Evolutionary conservation across 1,140 invertebrate genomes (phyloP), one percentile per base, ranked within the genome.

Genomic region (Vanessa atalanta): DNA sequence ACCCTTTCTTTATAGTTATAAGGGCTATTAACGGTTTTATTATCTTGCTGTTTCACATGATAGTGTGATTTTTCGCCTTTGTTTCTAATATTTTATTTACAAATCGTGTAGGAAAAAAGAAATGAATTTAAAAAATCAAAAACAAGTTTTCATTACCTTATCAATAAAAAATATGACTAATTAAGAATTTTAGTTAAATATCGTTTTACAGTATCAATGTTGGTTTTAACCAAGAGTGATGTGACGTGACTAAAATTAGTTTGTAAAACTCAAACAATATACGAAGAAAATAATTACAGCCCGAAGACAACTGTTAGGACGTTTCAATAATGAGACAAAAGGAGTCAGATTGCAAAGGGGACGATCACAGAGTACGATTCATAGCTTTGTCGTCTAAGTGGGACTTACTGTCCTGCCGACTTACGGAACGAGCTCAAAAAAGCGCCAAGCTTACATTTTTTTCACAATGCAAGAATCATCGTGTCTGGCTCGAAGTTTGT

Each of bases 331-430:
- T 79, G 70, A 79, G 70, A 70, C 68, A 72, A 72, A 72, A 78
- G 73, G 81, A 82, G 77, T 80, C 76, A 72, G 71, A 85, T 81
- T 78, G 80, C 79, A 83, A 84, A 84, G 83, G 85, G 85, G 78
- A 79, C 81, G 81, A 82, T 83, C 84, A 75, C 82, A 83, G 80
- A 80, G 74, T 75, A 72, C 65, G 70, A 78, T 64, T 73, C 73
- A 70, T 66, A 72, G 82, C 86, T 86, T 88, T 88, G 85, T 86
- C 77, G 79, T 80, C 82, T 81, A 88, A 88, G 87, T 87, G 85
- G 82, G 81, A 83, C 84, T 88, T 87, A 87, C 81, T 85, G 82
- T 84, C 83, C 83, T 75, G 55, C 72, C 69, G 73, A 51, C 72
- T 78, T 76, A 71, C 70, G 76, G 71, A 73, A 57, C 71, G 64